Percentiles rank a stretch among this genome's conserved stretches.
These are phyloP conservation scores for Malacoctenus gilli DNA, from an alignment of 2,797 vertebrate species.

Conservation along the genomic window DNA sequence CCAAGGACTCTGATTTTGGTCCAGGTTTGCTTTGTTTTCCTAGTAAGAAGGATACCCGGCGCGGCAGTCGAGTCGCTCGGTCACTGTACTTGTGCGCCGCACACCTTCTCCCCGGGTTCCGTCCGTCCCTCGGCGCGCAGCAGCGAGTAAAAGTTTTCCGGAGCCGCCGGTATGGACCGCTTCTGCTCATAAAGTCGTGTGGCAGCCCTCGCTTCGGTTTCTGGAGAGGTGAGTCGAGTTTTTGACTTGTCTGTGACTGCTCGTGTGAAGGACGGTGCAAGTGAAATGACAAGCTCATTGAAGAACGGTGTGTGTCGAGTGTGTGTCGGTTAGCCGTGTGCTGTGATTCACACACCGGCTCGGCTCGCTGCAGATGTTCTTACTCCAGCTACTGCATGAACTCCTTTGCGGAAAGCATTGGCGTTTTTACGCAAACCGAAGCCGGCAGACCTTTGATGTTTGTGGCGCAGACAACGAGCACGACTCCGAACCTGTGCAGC, in stretches of 20 bases:
- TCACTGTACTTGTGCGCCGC: slow-evolving; percentile 36
- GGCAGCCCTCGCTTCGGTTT: slow-evolving; percentile 51
- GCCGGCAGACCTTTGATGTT: not conserved
- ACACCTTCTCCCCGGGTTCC: slow-evolving; percentile 24
- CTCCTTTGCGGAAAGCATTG: slow-evolving; percentile 5
- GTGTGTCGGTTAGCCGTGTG: slow-evolving; percentile 10
- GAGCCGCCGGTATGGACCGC: slow-evolving; percentile 75
- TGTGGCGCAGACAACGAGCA: not conserved
- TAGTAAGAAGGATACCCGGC: slow-evolving; percentile 46
- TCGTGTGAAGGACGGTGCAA: not conserved
- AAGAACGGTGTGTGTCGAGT: slow-evolving; percentile 8
- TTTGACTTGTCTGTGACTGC: slow-evolving; percentile 12
- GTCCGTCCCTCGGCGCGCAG: slow-evolving; percentile 20
- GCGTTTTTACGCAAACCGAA: slow-evolving; percentile 27
- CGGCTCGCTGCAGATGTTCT: slow-evolving; percentile 21
- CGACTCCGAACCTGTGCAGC: not conserved
- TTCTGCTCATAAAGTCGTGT: slow-evolving; percentile 61
- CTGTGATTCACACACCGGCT: slow-evolving; percentile 19
- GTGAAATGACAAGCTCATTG: slow-evolving; percentile 15
- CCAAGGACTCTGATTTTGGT: slow-evolving; percentile 42
- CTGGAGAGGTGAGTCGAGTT: slow-evolving; percentile 82
- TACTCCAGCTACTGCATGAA: not conserved
- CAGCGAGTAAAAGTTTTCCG: slow-evolving; percentile 86
- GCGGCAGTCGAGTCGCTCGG: slow-evolving; percentile 27
- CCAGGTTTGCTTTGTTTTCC: slow-evolving; percentile 20